Evolutionary conservation across 2,113 vertebrate genomes (phyloP), one percentile per base, ranked within the genome.

Genomic region (Limanda limanda): DNA sequence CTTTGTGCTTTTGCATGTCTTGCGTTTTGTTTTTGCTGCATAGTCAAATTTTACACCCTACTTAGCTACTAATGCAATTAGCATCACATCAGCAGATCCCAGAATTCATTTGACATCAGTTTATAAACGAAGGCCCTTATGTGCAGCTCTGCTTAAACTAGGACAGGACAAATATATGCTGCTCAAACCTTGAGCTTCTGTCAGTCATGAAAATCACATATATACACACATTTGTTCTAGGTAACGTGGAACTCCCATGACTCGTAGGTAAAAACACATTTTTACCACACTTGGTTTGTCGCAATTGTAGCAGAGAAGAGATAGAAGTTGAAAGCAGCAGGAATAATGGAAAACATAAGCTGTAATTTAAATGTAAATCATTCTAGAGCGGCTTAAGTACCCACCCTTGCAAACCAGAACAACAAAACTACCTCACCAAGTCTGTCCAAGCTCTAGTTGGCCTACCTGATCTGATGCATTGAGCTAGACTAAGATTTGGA

Each of bases 401-500:
- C 23, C 3, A 37, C 10, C 9, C 31, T 2, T 51, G 17, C 57
- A 56, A 79, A 76, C 54, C 52, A 55, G 68, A 68, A 37, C 67
- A 12, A 20, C 3, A 24, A 21, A 47, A 23, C 69, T 17, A 71
- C 21, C 18, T 45, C 57, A 31, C 31, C 40, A 24, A 64, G 10
- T 60, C 6, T 62, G 51, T 57, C 35, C 35, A 37, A 37, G 35
- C 35, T 10, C 35, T 37, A 37, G 35, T 37, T 37, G 35, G 20
- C 70, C 9, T 60, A 35, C 3, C 31, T 62, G 40, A 31, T 62
- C 25, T 56, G 31, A 75, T 71, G 67, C 25, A 27, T 21, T 62
- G 73, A 64, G 5, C 18, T 23, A 45, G 60, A 57, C 27, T 63
- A 20, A 47, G 25, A 69, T 75, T 71, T 71, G 48, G 15, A 35